These are phyloP conservation scores for Stictocephala bisonia DNA, from an alignment of 2,888 invertebrate species.

Conservation along the genomic window DNA sequence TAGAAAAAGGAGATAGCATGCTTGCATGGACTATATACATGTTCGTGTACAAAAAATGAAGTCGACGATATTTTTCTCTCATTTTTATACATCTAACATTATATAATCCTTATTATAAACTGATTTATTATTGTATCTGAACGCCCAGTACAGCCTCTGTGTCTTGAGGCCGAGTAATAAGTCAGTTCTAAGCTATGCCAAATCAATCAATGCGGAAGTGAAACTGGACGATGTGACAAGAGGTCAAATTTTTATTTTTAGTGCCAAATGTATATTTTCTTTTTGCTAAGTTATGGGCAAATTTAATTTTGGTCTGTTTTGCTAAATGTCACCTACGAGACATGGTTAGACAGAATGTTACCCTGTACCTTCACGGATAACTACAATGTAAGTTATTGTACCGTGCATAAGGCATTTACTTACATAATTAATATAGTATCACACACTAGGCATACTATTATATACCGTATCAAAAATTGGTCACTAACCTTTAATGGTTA, in stretches of 20 bases:
- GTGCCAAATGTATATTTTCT: slow-evolving; percentile 8
- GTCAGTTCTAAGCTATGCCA: slow-evolving; percentile 44
- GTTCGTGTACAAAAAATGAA: slow-evolving; percentile 49
- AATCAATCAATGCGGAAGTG: slow-evolving; percentile 21
- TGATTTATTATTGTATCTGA: slow-evolving; percentile 49
- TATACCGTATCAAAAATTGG: slow-evolving; percentile 41
- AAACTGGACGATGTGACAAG: slow-evolving; percentile 39
- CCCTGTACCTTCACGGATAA: slow-evolving; percentile 46
- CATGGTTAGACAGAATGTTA: slow-evolving; percentile 39
- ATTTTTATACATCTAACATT: slow-evolving; percentile 48
- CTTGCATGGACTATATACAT: slow-evolving; percentile 57
- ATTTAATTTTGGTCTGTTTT: slow-evolving; percentile 17
- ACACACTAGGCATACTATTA: slow-evolving; percentile 38
- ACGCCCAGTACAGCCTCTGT: slow-evolving; percentile 45
- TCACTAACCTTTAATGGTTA: slow-evolving; percentile 40
- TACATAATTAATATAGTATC: slow-evolving; percentile 38
- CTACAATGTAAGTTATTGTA: slow-evolving; percentile 34
- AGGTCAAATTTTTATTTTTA: slow-evolving; percentile 21
- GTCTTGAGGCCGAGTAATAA: slow-evolving; percentile 37
- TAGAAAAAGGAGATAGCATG: slow-evolving; percentile 61
- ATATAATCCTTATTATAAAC: slow-evolving; percentile 49
- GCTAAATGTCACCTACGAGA: slow-evolving; percentile 38
- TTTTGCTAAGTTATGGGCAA: slow-evolving; percentile 6
- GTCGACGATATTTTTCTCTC: slow-evolving; percentile 47
- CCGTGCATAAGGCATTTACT: slow-evolving; percentile 40